These are phyloP conservation scores for Chelon auratus DNA, from an alignment of 2,797 vertebrate species.

Conservation along the genomic window DNA sequence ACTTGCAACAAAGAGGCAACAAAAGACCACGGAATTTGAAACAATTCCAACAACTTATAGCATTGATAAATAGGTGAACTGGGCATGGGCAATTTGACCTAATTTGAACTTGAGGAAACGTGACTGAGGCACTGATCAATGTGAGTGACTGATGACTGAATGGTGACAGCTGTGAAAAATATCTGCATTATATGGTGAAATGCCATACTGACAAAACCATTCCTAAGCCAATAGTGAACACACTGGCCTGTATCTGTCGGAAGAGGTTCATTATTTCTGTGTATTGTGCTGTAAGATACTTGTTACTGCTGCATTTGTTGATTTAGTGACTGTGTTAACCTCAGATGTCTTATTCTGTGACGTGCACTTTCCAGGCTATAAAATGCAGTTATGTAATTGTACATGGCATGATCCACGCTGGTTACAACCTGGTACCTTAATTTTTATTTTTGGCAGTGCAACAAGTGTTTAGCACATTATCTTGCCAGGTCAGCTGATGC, in stretches of 20 bases:
- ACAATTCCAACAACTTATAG: too few species aligned
- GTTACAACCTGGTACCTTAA: neutral
- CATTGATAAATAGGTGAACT: too few species aligned
- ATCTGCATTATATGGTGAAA: neutral
- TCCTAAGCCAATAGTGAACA: neutral
- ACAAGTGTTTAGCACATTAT: conserved; percentile 33
- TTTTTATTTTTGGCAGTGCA: neutral
- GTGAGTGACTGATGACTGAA: too few species aligned
- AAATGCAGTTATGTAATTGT: neutral
- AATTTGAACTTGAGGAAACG: too few species aligned
- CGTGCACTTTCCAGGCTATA: neutral
- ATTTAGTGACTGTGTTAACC: neutral
- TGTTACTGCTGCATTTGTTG: neutral
- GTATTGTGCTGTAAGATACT: neutral
- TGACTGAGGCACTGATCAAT: too few species aligned
- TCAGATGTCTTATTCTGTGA: neutral
- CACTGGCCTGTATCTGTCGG: neutral
- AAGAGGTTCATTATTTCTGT: neutral
- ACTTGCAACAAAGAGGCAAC: too few species aligned
- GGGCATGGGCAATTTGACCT: too few species aligned
- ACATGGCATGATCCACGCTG: neutral
- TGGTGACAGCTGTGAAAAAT: neutral
- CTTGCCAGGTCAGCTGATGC: conserved; percentile 42
- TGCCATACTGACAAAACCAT: neutral
- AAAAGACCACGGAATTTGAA: too few species aligned